Evolutionary conservation across 2,797 vertebrate species (phyloP), one percentile per base, ranked within the genome.

Genomic region (Falco concolor): DNA sequence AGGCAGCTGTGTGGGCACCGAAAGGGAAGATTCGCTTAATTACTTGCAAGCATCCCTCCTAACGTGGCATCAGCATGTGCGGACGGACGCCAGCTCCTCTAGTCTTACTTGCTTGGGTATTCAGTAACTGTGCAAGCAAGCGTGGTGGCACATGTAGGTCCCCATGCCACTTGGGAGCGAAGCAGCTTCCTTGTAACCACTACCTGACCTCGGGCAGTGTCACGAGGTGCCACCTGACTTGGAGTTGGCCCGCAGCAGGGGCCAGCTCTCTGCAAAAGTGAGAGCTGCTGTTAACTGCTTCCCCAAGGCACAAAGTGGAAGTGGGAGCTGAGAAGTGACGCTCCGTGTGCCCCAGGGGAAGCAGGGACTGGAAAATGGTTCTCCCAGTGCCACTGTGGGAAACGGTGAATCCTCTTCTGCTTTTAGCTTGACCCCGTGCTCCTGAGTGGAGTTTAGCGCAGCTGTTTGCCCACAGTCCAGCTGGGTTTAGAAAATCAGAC

Each of bases 241-340:
- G 3, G 75, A 28, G 21, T 7, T 60, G 70, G 53, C 42, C 77
- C 2, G 0, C 0, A 1, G 21, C 1, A 1, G 15, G 27, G n/a
- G 7, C 7, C 49, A 30, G 22, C 10, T 38, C 40, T 17, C 63
- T 42, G 45, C 67, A 57, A 25, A 52, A 57, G 60, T 8, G 10
- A 5, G 19, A 13, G 53, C 68, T 56, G 13, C 24, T 34, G 1
- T 25, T 44, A 23, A 32, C 60, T 25, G 3, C 65, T 53, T 67
- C 21, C 17, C 53, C 54, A 24, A 0, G 2, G 50, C 0, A 2
- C 22, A 13, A 54, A 44, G 70, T 59, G 68, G 69, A 76, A 68
- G 49, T 50, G 61, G 21, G 53, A 79, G 47, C 68, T 65, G 44
- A 44, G 28, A 61, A 34, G 38, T 36, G 52, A 22, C 10, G 1